Base-by-base conservation (phyloP, 2,888 invertebrate genomes). In the Orgyia antiqua region DNA sequence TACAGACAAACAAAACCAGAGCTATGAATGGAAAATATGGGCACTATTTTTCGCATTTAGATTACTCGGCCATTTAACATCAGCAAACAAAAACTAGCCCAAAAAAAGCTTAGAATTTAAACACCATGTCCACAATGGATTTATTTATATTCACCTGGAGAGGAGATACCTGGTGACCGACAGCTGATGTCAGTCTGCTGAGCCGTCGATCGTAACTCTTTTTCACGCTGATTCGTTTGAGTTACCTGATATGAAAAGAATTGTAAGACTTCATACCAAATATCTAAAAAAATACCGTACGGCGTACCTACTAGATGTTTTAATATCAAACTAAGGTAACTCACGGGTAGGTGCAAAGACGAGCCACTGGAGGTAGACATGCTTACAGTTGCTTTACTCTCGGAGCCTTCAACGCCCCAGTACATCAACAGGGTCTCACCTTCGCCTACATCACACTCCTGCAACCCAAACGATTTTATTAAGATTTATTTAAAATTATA, bases 141-240 rank as follows among this genome's bases (percentile, higher is more conserved):
- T n/a, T n/a, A n/a, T n/a, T n/a, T n/a, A n/a, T 15, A 4, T 15
- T 15, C 38, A 61, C 78, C 68, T 55, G 75, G 73, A 9, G 76
- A 69, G 2, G 61, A 36, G 20, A 69, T 42, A 5, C 68, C 71
- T 1, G 77, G 63, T 0, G 70, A 62, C 1, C 76, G 63, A 45
- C 80, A 82, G 42, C 68, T 78, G 45, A 83, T 82, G 4, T 83
- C 80, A 0, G 84, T 86, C 52, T 86, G 84, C 49, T 80, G 82
- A 5, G 71, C 72, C 8, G 62, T 67, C 25, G 73, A 67, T 3
- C 74, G 72, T 35, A 78, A 39, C 12, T 74, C 78, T 24, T 54
- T 23, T 10, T 23, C 24, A n/a, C 13, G 13, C 2, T 12, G 24
- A 24, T 24, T 63, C 2, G 10, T 10, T 10, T 10, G 3, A 2